Percentiles rank a stretch among this genome's conserved stretches.
Conservation (phyloP, 1,140 invertebrate genomes). For the Ptiloglossa arizonensis region DNA sequence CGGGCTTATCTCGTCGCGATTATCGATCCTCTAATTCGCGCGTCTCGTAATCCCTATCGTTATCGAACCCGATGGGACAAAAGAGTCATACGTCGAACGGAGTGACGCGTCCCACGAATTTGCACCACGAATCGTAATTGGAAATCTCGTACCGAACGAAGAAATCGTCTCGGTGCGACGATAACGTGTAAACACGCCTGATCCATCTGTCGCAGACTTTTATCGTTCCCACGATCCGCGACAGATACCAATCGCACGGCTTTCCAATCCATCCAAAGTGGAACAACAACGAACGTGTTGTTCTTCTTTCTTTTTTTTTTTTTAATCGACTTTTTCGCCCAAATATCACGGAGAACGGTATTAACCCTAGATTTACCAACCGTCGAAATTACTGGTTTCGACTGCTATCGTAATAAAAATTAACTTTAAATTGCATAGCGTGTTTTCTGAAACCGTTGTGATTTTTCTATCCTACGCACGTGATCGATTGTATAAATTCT, state of each 20-base stretch:
- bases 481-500: no score
- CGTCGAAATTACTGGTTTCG: no score
- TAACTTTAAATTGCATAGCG: no score
- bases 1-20: neutral
- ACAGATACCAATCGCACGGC: neutral
- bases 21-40: constrained; percentile 5
- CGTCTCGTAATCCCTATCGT: constrained; percentile 2
- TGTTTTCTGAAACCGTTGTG: no score
- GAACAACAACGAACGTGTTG: neutral
- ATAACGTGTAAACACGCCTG: constrained; percentile 9
- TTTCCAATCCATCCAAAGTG: neutral
- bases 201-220: constrained; percentile 12
- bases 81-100: neutral
- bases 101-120: neutral
- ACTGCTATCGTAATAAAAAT: no score
- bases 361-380: no score
- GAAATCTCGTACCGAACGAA: neutral
- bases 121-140: neutral
- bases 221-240: neutral
- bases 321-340: no score
- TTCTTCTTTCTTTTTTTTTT: no score
- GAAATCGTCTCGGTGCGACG: neutral
- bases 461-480: no score
- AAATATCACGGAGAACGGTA: no score
- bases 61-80: neutral